A percentile compares a stretch with the other conserved stretches of the same genome.
Evolutionary conservation across 30 jellyfish, hydroid and myxozoan genomes (phyloP).

Genomic region (Haliclystus octoradiatus): DNA sequence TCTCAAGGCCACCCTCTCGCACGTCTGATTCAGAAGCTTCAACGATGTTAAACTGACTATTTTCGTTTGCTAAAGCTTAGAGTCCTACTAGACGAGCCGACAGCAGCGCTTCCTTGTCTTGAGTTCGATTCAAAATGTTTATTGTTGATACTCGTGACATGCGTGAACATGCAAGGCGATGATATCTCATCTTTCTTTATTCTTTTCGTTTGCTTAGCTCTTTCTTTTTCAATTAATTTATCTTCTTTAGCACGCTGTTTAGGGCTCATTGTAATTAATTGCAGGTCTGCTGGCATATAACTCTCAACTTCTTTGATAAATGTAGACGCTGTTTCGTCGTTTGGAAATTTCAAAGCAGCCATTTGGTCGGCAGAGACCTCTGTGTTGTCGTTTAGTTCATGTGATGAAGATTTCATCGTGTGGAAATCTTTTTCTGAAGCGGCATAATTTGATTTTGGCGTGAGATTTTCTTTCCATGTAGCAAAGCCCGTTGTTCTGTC

Average conservation of each 20-base stretch:
- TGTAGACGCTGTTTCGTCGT: slow-evolving; percentile 55
- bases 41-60: no score
- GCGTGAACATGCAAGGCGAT: slow-evolving; percentile 85
- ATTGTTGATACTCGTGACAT: slow-evolving; percentile 73
- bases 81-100: slow-evolving; percentile 25
- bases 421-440: slow-evolving; percentile 70
- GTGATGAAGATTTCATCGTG: slow-evolving; percentile 39
- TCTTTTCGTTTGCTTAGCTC: slow-evolving; percentile 12
- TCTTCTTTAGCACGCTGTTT: slow-evolving; percentile 20
- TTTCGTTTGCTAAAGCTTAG: slow-evolving; percentile 22
- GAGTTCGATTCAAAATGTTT: slow-evolving; percentile 4
- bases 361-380: slow-evolving; percentile 61
- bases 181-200: slow-evolving; percentile 73
- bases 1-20: no score
- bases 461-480: slow-evolving; percentile 66
- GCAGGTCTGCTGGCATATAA: slow-evolving; percentile 37
- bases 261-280: slow-evolving; percentile 20
- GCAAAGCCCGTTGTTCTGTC: slow-evolving; percentile 86
- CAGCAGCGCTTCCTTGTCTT: slow-evolving; percentile 22
- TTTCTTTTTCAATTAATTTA: slow-evolving; percentile 1
- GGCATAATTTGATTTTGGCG: slow-evolving; percentile 50
- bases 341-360: slow-evolving; percentile 83
- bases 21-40: no score
- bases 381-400: no score
- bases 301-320: slow-evolving; percentile 65